These are phyloP conservation scores for Hemaris fuciformis DNA, from an alignment of 2,888 invertebrate species.

Conservation along the genomic window DNA sequence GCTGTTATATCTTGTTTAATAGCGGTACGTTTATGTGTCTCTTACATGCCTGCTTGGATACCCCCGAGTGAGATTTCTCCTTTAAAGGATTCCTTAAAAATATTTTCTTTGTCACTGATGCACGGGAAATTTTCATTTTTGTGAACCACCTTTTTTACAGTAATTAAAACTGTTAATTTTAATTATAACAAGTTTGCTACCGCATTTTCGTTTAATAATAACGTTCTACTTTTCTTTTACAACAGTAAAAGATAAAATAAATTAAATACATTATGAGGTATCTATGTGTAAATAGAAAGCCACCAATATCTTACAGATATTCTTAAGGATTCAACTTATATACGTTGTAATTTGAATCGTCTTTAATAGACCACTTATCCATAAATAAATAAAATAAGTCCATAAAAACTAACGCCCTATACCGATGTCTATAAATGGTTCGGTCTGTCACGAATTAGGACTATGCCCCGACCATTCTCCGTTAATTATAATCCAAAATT, in stretches of 20 bases:
- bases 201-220: not conserved
- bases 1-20: constrained; percentile 81
- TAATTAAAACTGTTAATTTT: constrained; percentile 2
- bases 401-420: too few relatives aligned
- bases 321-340: too few relatives aligned
- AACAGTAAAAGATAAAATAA: too few relatives aligned
- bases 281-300: too few relatives aligned
- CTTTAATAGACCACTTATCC: not conserved
- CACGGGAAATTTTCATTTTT: constrained; percentile 24
- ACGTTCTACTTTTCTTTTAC: not conserved
- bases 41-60: constrained; percentile 61
- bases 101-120: constrained; percentile 26
- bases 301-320: too few relatives aligned
- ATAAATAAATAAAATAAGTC: not conserved
- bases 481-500: not conserved
- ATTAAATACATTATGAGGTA: too few relatives aligned
- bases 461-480: not conserved
- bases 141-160: not conserved
- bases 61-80: constrained; percentile 64
- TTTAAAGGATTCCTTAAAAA: constrained; percentile 48
- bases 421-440: not conserved
- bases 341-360: too few relatives aligned
- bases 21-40: constrained; percentile 65
- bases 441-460: not conserved
- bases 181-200: not conserved